phyloP scores from a whole-genome alignment of 2,113 vertebrate genomes.

The Pterophyllum scalare region DNA sequence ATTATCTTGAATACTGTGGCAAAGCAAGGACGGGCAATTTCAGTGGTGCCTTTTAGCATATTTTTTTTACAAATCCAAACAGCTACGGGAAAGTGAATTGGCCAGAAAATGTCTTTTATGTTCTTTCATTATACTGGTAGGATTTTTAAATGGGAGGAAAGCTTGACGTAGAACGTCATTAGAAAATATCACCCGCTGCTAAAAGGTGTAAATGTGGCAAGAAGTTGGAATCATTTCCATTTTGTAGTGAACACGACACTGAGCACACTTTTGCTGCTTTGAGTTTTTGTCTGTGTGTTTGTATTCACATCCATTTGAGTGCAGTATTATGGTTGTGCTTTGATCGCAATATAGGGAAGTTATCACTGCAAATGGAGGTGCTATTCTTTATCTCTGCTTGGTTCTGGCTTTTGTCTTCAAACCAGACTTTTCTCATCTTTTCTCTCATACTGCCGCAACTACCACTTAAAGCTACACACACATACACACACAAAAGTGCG shows the following conservation, averaged over 20 bases:
- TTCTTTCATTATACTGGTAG: conserved; percentile 8
- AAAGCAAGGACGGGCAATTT: not conserved
- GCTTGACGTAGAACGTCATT: not conserved
- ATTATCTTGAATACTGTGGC: not conserved
- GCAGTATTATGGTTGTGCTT: conserved; percentile 12
- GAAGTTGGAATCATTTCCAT: conserved; percentile 10
- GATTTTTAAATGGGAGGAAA: not conserved
- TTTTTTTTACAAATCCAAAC: not conserved
- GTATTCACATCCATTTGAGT: conserved; percentile 17
- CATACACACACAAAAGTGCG: not conserved
- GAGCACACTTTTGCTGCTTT: not conserved
- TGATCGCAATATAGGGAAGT: conserved; percentile 31
- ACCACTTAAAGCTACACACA: conserved; percentile 26
- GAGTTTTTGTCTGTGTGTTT: not conserved
- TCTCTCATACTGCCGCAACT: conserved; percentile 1
- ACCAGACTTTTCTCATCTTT: conserved; percentile 26
- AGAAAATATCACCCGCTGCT: conserved; percentile 24
- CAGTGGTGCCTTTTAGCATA: not conserved
- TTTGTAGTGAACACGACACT: not conserved
- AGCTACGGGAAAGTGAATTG: not conserved
- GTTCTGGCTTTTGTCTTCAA: conserved; percentile 56
- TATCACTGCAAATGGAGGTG: conserved; percentile 35
- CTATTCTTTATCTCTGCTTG: conserved; percentile 32
- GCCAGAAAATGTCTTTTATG: not conserved
- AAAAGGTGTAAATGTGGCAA: conserved; percentile 20